Evolutionary conservation across 2,888 invertebrate genomes (phyloP).

Genomic region (Troides helena): DNA sequence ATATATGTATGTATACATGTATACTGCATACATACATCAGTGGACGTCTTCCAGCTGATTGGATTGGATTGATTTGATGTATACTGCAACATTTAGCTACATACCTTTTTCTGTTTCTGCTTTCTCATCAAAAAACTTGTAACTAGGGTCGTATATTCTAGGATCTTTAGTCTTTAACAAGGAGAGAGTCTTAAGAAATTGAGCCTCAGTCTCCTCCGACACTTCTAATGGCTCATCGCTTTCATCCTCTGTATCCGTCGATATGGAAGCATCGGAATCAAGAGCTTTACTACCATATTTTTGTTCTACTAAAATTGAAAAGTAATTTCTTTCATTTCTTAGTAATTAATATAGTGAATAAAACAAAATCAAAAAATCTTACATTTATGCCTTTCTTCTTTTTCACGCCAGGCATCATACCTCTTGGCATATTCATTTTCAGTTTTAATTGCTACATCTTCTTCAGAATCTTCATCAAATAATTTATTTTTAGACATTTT

Average conservation of each 20-base stretch:
- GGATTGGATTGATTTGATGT: too few relatives aligned
- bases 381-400: slow-evolving; percentile 92
- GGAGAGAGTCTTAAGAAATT: slow-evolving; percentile 92
- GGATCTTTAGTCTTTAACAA: slow-evolving; percentile 94
- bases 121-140: slow-evolving; percentile 83
- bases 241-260: slow-evolving; percentile 83
- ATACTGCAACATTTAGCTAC: neutral
- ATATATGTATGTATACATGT: too few relatives aligned
- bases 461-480: slow-evolving; percentile 80
- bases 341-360: neutral
- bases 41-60: too few relatives aligned
- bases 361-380: slow-evolving; percentile 43
- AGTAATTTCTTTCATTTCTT: neutral
- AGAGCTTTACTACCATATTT: slow-evolving; percentile 83
- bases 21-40: too few relatives aligned
- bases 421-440: slow-evolving; percentile 91
- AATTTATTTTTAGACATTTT: slow-evolving; percentile 53
- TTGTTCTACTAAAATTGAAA: slow-evolving; percentile 82
- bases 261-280: slow-evolving; percentile 62
- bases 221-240: slow-evolving; percentile 80
- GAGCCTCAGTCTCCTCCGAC: slow-evolving; percentile 86
- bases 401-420: slow-evolving; percentile 91
- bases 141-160: slow-evolving; percentile 89
- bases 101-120: slow-evolving; percentile 67
- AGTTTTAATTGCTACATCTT: slow-evolving; percentile 82